Evolutionary conservation across 1,140 invertebrate species (phyloP).

Genomic region (Pogonognathellus flavescens): DNA sequence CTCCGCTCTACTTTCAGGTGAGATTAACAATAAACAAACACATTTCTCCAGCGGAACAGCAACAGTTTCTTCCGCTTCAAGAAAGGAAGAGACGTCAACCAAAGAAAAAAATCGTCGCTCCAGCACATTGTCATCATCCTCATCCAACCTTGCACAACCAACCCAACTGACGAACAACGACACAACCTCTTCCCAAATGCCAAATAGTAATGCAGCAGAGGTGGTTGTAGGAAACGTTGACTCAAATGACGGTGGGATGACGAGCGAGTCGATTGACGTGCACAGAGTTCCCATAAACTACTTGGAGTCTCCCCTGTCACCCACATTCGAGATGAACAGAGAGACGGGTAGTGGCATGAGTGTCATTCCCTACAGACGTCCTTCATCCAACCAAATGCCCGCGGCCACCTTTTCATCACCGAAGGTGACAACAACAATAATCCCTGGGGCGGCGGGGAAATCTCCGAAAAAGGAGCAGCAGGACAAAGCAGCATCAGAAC

Average conservation of each 20-base stretch:
- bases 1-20: background rate
- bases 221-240: constrained; percentile 54
- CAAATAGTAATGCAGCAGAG: background rate
- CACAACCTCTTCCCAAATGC: background rate
- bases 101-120: background rate
- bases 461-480: background rate
- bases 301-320: background rate
- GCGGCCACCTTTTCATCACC: constrained; percentile 16
- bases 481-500: background rate
- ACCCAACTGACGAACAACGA: background rate
- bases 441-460: background rate
- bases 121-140: background rate
- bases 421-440: background rate
- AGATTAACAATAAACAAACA: constrained; percentile 38
- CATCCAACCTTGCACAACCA: background rate
- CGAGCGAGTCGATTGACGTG: constrained; percentile 56
- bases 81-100: background rate
- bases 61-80: no score
- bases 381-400: background rate
- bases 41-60: background rate
- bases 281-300: constrained; percentile 22
- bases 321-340: background rate
- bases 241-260: constrained; percentile 61
- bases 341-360: constrained; percentile 32
- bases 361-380: background rate